Percentiles rank a stretch among this genome's conserved stretches.
These are phyloP conservation scores for Habropoda laboriosa DNA, from an alignment of 1,140 invertebrate genomes.

Conservation along the genomic window DNA sequence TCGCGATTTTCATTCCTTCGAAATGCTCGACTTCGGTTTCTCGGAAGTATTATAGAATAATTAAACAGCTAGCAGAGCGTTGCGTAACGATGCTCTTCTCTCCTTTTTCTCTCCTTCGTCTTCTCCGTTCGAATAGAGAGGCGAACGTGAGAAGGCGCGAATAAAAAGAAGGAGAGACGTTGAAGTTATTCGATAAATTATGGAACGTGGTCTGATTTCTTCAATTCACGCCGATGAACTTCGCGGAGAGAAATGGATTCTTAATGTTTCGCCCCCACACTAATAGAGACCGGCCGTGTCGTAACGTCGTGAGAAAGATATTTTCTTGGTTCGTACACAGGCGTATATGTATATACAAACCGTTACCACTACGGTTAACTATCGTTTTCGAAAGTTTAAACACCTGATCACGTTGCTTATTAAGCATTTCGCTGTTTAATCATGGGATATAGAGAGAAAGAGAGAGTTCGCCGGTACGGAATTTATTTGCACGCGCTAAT, in stretches of 20 bases:
- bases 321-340: constrained; percentile 38
- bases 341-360: too few species aligned
- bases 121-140: neutral
- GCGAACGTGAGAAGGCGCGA: constrained; percentile 16
- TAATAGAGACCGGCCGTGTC: constrained; percentile 27
- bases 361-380: too few species aligned
- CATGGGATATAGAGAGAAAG: neutral
- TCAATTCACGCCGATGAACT: constrained; percentile 15
- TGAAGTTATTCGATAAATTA: constrained; percentile 36
- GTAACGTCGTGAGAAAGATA: constrained; percentile 57
- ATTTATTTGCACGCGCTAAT: neutral
- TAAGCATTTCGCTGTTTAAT: constrained; percentile 19
- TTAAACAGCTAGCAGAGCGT: neutral
- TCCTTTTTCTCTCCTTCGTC: neutral
- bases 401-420: constrained; percentile 43
- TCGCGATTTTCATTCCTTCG: neutral
- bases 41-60: constrained; percentile 15
- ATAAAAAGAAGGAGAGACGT: neutral
- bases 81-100: neutral
- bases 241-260: constrained; percentile 13
- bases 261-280: too few species aligned
- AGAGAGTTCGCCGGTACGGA: neutral
- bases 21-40: too few species aligned
- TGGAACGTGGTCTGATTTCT: constrained; percentile 13
- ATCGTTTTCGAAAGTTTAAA: constrained; percentile 71